These are phyloP conservation scores for Eristalinus sepulchralis DNA, from an alignment of 2,888 invertebrate species.

Conservation along the genomic window DNA sequence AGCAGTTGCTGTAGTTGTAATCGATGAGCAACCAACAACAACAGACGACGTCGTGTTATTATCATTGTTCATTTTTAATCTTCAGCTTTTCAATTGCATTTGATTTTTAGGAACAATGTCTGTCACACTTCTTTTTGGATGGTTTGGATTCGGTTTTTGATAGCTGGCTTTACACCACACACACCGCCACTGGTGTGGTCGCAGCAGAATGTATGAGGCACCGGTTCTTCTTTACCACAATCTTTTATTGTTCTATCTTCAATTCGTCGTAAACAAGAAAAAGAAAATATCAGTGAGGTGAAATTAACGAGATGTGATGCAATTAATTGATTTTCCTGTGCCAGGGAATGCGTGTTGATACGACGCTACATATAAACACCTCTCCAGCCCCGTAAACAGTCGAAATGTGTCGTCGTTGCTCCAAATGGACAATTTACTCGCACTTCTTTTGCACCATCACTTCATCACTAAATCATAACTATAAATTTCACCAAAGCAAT, in stretches of 20 bases:
- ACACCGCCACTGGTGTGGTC: neutral
- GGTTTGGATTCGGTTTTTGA: neutral
- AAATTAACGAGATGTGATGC: conserved; percentile 35
- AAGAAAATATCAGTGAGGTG: neutral
- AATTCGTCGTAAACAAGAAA: neutral
- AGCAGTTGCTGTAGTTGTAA: conserved; percentile 47
- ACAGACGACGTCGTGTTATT: conserved; percentile 54
- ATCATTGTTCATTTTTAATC: conserved; percentile 67
- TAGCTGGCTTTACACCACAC: neutral
- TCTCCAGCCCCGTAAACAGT: neutral
- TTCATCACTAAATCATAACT: conserved; percentile 4
- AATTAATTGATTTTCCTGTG: conserved; percentile 61
- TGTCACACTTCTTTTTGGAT: neutral
- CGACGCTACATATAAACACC: conserved; percentile 34
- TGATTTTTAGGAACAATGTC: conserved; percentile 35
- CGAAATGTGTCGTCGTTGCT: conserved; percentile 13
- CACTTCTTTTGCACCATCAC: conserved; percentile 9
- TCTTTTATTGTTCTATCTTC: neutral
- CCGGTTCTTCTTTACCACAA: neutral
- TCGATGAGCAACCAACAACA: conserved; percentile 62
- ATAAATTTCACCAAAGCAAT: neutral
- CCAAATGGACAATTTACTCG: conserved; percentile 2
- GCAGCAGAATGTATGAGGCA: neutral
- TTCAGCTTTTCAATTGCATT: conserved; percentile 57
- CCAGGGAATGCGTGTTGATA: conserved; percentile 27